These are phyloP conservation scores for Aplidium turbinatum DNA, from an alignment of 23 tunicate species.

Conservation along the genomic window DNA sequence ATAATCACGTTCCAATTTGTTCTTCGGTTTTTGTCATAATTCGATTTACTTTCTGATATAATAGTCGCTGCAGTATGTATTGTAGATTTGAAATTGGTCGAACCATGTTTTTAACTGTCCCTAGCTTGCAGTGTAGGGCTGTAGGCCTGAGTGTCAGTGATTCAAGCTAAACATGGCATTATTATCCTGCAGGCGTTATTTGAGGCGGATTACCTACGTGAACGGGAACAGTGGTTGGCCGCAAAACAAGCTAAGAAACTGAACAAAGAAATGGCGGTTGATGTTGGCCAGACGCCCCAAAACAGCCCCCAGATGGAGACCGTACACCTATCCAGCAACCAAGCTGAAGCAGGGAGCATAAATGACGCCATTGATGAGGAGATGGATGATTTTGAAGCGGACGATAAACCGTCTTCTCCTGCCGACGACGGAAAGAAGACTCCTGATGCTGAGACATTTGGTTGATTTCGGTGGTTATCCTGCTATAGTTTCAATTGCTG, in stretches of 20 bases:
- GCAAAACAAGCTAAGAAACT: slow-evolving; percentile 40
- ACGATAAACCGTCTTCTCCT: neutral
- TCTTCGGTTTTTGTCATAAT: no score
- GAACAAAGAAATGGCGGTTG: slow-evolving; percentile 8
- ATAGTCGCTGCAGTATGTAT: no score
- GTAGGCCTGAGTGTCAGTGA: neutral
- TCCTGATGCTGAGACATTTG: neutral
- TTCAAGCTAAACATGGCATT: no score
- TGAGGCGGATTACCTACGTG: slow-evolving; percentile 54
- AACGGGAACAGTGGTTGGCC: slow-evolving; percentile 42
- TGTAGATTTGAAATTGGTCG: no score
- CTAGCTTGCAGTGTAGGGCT: neutral
- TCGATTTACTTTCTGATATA: no score
- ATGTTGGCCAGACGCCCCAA: slow-evolving; percentile 56
- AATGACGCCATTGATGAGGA: no score
- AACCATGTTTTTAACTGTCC: no score
- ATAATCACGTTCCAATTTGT: no score
- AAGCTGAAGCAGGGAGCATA: no score
- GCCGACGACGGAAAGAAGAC: neutral
- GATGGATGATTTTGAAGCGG: neutral
- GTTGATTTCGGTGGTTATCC: neutral
- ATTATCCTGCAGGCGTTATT: slow-evolving; percentile 51
- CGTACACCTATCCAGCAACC: neutral
- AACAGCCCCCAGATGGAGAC: slow-evolving; percentile 62
- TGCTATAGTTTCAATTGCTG: no score